Percentiles rank a stretch among this genome's conserved stretches.
Conservation (phyloP, 2,113 vertebrate genomes). For the Scalopus aquaticus region DNA sequence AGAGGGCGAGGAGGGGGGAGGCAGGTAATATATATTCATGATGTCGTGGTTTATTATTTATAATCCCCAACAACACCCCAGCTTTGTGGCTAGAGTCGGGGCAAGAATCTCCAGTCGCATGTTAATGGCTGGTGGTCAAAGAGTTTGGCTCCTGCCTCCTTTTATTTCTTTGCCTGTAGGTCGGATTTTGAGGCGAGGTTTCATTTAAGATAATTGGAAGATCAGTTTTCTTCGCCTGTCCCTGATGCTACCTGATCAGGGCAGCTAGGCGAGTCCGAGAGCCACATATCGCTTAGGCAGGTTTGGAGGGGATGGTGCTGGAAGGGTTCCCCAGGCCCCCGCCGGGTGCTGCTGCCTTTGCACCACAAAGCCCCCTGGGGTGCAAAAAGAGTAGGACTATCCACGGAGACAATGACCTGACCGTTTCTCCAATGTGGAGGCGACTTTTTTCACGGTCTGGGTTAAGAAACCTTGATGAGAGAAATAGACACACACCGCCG, state of each 20-base stretch:
- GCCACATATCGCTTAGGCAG: neutral
- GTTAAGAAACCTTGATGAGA: neutral
- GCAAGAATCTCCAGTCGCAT: rapidly evolving
- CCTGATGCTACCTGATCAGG: conserved; percentile 19
- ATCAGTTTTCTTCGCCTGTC: conserved; percentile 55
- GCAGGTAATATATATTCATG: neutral
- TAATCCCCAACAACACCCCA: neutral
- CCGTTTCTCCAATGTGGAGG: neutral
- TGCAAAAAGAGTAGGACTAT: neutral
- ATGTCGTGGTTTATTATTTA: neutral
- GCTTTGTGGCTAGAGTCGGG: neutral
- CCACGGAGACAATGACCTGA: too few species aligned
- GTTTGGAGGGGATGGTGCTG: neutral
- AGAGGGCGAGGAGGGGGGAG: neutral
- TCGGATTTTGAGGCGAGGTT: conserved; percentile 49
- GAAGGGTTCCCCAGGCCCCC: neutral
- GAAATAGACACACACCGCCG: neutral
- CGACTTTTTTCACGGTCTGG: neutral
- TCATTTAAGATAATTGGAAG: conserved; percentile 60
- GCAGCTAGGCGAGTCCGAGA: neutral
- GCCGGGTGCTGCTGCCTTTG: neutral
- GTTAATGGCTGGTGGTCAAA: neutral
- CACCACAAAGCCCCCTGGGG: neutral
- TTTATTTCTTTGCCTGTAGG: conserved; percentile 14
- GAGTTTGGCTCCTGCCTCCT: neutral